phyloP scores from a whole-genome alignment of 1,140 invertebrate genomes.

The Mizuhopecten yessoensis region DNA sequence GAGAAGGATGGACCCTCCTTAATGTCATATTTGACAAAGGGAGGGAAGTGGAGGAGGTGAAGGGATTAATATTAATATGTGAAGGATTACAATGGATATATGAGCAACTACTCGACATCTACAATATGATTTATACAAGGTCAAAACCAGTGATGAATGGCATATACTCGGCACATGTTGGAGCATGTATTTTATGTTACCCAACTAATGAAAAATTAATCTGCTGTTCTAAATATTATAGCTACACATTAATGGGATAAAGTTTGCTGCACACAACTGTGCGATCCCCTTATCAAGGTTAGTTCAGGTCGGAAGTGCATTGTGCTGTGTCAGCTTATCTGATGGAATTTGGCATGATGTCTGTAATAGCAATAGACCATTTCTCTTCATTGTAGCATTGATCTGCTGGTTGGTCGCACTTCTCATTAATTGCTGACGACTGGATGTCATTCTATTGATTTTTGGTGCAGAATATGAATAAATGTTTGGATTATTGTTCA shows the following conservation, averaged over 20 bases:
- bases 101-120: too few relatives aligned
- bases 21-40: too few relatives aligned
- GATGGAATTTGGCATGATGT: constrained; percentile 31
- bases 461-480: constrained; percentile 39
- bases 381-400: constrained; percentile 7
- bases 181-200: not conserved
- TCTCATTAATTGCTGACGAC: constrained; percentile 38
- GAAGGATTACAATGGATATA: too few relatives aligned
- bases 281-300: not conserved
- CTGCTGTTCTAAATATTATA: constrained; percentile 26
- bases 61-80: too few relatives aligned
- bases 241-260: not conserved
- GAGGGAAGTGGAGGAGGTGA: too few relatives aligned
- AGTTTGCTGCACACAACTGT: not conserved
- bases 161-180: not conserved
- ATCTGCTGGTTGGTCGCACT: constrained; percentile 31
- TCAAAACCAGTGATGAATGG: too few relatives aligned
- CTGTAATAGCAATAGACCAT: constrained; percentile 33
- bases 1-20: too few relatives aligned
- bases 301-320: not conserved
- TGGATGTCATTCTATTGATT: constrained; percentile 28
- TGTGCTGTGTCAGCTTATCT: not conserved
- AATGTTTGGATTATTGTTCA: constrained; percentile 29
- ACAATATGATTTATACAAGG: too few relatives aligned
- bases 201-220: constrained; percentile 15